Conservation (phyloP, 2,888 invertebrate genomes). For the Bembecia ichneumoniformis region DNA sequence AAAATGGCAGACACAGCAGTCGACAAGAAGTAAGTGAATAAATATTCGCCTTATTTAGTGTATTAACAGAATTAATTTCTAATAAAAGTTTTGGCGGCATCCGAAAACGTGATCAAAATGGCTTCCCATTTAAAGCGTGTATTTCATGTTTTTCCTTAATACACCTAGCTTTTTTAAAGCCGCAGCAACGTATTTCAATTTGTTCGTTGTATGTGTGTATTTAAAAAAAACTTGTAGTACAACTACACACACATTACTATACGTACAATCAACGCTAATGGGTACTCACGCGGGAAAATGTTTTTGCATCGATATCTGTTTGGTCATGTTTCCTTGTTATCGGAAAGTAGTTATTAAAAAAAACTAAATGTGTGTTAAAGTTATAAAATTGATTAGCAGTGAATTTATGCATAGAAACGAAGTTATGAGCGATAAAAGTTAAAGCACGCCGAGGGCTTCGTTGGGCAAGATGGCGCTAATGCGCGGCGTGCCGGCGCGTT, state of each 20-base stretch:
- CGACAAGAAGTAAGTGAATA: constrained; percentile 76
- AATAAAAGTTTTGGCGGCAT: constrained; percentile 58
- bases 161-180: constrained; percentile 3
- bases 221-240: not conserved
- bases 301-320: constrained; percentile 15
- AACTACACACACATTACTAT: not conserved
- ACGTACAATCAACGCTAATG: constrained; percentile 26
- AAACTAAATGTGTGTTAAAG: not conserved
- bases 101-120: constrained; percentile 70
- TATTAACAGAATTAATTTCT: too few species aligned
- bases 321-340: constrained; percentile 4
- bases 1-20: constrained; percentile 80
- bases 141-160: constrained; percentile 30
- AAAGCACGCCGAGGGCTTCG: constrained; percentile 47
- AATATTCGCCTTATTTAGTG: too few species aligned
- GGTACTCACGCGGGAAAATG: constrained; percentile 55
- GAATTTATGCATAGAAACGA: constrained; percentile 18
- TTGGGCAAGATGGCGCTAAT: constrained; percentile 64
- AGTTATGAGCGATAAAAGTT: constrained; percentile 20
- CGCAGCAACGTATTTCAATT: not conserved
- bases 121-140: constrained; percentile 56
- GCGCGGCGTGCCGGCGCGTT: constrained; percentile 65
- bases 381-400: not conserved
- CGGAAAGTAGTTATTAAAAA: not conserved
- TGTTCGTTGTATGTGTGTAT: not conserved